Conservation (phyloP, 37 sponge, comb jelly and placozoan species). For the Spongilla lacustris region DNA sequence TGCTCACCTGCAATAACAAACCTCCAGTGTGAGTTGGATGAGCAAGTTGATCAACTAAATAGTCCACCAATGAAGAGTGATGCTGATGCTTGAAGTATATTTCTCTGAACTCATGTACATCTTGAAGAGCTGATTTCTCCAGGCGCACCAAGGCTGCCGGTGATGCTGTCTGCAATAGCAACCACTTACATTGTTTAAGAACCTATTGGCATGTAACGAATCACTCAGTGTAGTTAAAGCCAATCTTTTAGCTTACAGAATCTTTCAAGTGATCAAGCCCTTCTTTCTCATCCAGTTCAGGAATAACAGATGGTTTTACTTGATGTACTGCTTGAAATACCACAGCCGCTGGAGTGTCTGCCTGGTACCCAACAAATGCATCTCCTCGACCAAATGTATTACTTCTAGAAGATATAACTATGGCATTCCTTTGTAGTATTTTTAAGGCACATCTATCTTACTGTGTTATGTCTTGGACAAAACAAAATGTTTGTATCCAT, state of each 20-base stretch:
- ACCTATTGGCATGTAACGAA: background rate
- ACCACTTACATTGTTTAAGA: background rate
- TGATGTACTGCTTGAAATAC: conserved; percentile 93
- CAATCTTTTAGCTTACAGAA: background rate
- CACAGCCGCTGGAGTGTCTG: conserved; percentile 85
- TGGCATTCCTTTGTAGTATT: no score
- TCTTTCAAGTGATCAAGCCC: conserved; percentile 5
- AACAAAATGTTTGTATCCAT: conserved; percentile 58
- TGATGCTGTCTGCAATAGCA: conserved; percentile 33
- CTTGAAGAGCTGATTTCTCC: background rate
- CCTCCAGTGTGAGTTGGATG: no score
- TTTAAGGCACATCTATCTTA: no score
- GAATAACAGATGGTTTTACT: no score
- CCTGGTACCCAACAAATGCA: conserved; percentile 90
- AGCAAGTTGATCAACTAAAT: no score
- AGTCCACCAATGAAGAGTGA: no score
- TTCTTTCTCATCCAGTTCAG: conserved; percentile 19
- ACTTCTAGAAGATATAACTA: no score
- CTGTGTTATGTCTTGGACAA: no score
- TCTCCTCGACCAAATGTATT: conserved; percentile 56
- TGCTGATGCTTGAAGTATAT: no score
- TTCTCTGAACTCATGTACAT: no score
- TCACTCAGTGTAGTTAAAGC: no score
- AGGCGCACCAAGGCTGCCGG: conserved; percentile 46
- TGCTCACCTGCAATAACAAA: no score